Base-by-base conservation (phyloP, 2,797 vertebrate genomes). In the Periparus ater region DNA sequence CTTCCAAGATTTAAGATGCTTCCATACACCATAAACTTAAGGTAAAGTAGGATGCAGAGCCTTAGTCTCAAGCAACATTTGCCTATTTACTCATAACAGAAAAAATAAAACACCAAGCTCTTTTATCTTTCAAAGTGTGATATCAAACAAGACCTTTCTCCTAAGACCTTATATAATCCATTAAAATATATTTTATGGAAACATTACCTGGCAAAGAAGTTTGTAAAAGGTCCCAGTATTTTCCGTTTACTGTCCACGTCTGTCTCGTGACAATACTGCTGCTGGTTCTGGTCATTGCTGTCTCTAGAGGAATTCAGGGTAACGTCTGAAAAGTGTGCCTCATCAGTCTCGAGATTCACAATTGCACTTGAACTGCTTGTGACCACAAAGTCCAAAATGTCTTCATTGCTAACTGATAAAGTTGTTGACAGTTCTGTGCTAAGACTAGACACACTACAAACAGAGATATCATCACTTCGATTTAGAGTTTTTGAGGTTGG, bases 351-450 rank as follows among this genome's bases (percentile, higher is more conserved):
- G 15, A 99, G 97, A 77, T 98, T 98, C 90, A 99, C 99, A 11
- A 99, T 99, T 36, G 99, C 99, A 36, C 99, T 99, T 44, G 99
- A 99, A 95, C 98, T 98, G 11, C 98, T 99, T 1, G 98, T 98
- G 96, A 99, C 99, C 72, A 99, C 97, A 22, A 99, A 99, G 95
- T 99, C 98, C 96, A 98, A 80, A 87, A 98, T 98, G 97, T 99
- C 99, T 89, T 99, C 99, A 2, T 99, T 99, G 97, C 99, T 99
- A 67, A 98, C 97, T 0, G 98, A 99, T 71, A 98, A 93, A 1
- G 98, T 98, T 44, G 98, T 89, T 1, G 99, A 99, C 66, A 99
- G 98, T 65, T 99, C 99, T 0, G 99, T 99, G 98, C 99, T 98
- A 50, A 99, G 98, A 93, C 99, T 99, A 63, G 99, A 99, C 83